Base-by-base conservation (phyloP, 1,140 invertebrate species). In the Brachionus rubens region DNA sequence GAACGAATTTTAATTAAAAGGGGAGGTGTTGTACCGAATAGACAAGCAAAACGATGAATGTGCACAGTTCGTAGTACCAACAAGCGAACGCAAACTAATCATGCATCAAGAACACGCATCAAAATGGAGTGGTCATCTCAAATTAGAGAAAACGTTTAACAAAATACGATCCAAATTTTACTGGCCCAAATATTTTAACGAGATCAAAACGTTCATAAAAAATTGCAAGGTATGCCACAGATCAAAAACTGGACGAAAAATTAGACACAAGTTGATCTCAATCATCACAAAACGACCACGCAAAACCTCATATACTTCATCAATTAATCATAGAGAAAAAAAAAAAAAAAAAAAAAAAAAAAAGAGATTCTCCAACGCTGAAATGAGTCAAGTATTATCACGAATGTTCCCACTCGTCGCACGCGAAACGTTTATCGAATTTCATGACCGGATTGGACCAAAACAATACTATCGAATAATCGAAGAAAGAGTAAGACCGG, bases 301-400 rank as follows among this genome's bases (percentile, higher is more conserved):
- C 16, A 26, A 62, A 41, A 33, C 28, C 82, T 9, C 82, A 85
- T 78, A 77, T 82, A 16, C 28, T 81, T 2, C 81, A 81, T 1
- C 79, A 79, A 1, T 76, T 82, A 33, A 78, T n/a, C n/a, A n/a
- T n/a, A n/a, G n/a, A n/a, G n/a, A n/a, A n/a, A n/a, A n/a, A 19
- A 7, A 48, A 19, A 19, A 19, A 48, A 48, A 7, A 19, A 19
- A 19, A 19, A 48, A 12, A 48, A 19, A 48, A 48, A 19, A 19
- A 19, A n/a, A 16, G 16, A 1, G 24, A n/a, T n/a, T n/a, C n/a
- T n/a, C n/a, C n/a, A n/a, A n/a, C n/a, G n/a, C n/a, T n/a, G n/a
- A n/a, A n/a, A n/a, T n/a, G n/a, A n/a, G n/a, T n/a, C n/a, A n/a
- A n/a, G n/a, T n/a, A n/a, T n/a, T n/a, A n/a, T n/a, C n/a, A n/a